Base-by-base conservation (phyloP, 2,888 invertebrate genomes). In the Allolobophora icterica region DNA sequence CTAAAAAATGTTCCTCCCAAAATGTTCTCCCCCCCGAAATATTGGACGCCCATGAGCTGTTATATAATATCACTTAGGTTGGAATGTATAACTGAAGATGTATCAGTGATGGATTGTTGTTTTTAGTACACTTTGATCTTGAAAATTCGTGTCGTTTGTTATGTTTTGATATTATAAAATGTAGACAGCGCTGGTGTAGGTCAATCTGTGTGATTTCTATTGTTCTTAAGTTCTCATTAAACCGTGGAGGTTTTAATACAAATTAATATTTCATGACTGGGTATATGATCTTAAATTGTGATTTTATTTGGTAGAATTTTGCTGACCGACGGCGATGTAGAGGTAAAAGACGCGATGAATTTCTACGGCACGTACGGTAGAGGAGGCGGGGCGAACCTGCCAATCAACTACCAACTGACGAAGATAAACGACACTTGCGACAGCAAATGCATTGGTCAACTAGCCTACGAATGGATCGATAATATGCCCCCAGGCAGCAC, bases 331-430 rank as follows among this genome's bases (percentile, higher is more conserved):
- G 90, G 84, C 71, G 92, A 91, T 33, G 40, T 87, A 11, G 92
- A 91, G n/a, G 71, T 92, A 84, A 91, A 93, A 30, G 89, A 93
- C 24, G 92, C 93, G 0, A 92, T 92, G 92, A 40, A 91, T 21
- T 93, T 94, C 91, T 94, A 94, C 91, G 94, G 94, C 17, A n/a
- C 42, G 17, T 42, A 89, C 33, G 87, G 38, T 35, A 45, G 89
- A n/a, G 91, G 91, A 2, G 38, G 87, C 24, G 89, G 91, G 19
- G 91, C 93, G n/a, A 90, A 93, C 83, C 91, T 93, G 24, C 92
- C 93, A n/a, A 90, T 93, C 90, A 93, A 93, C 92, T 91, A 91
- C 42, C 90, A 89, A 33, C 92, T 93, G 19, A 89, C 91, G 33
- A 35, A 89, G 5, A 33, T 90, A 3, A 42, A 89, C 33, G 52